A percentile compares a stretch with the other conserved stretches of the same genome.
phyloP scores from a whole-genome alignment of 2,888 invertebrate species.

The Agonum fuliginosum region DNA sequence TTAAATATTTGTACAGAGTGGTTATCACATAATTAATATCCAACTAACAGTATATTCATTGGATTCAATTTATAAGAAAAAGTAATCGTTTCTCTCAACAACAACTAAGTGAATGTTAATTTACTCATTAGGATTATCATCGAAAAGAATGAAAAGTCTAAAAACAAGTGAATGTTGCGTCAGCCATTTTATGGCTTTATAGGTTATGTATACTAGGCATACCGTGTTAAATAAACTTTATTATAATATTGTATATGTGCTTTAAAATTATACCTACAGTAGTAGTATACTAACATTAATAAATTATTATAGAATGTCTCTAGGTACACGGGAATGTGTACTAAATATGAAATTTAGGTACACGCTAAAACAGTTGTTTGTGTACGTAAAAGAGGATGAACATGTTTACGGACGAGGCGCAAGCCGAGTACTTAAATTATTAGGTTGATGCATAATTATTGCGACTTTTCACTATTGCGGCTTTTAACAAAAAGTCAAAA shows the following conservation, averaged over 20 bases:
- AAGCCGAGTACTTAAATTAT: too few relatives aligned
- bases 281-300: slow-evolving; percentile 27
- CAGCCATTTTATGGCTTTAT: slow-evolving; percentile 58
- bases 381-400: too few relatives aligned
- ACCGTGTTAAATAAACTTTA: slow-evolving; percentile 53
- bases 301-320: slow-evolving; percentile 9
- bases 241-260: slow-evolving; percentile 57
- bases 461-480: too few relatives aligned
- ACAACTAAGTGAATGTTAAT: slow-evolving; percentile 33
- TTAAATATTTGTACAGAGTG: slow-evolving; percentile 57
- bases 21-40: slow-evolving; percentile 52
- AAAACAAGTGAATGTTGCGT: slow-evolving; percentile 53
- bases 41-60: slow-evolving; percentile 54
- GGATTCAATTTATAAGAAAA: slow-evolving; percentile 41
- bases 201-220: slow-evolving; percentile 56
- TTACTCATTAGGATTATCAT: slow-evolving; percentile 44
- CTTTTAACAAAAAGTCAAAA: too few relatives aligned
- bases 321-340: too few relatives aligned
- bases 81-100: slow-evolving; percentile 46
- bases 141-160: slow-evolving; percentile 50
- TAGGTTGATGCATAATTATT: too few relatives aligned
- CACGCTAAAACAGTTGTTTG: too few relatives aligned
- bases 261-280: slow-evolving; percentile 56
- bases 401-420: too few relatives aligned
- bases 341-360: too few relatives aligned